Evolutionary conservation across 2,113 vertebrate genomes (phyloP), one percentile per base, ranked within the genome.

Genomic region (Thomomys bottae): DNA sequence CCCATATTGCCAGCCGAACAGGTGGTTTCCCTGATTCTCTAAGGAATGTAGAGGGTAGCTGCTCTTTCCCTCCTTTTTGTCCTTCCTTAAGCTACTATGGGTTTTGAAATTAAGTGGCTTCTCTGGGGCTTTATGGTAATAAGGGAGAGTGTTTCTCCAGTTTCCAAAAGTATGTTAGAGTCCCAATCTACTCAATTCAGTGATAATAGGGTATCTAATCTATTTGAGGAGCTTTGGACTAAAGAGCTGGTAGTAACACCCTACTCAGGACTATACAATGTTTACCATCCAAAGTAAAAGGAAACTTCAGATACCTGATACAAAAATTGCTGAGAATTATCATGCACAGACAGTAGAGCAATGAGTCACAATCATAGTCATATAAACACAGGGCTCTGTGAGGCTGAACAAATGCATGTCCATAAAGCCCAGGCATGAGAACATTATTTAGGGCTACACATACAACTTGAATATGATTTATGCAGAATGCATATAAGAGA

Each of bases 101-200:
- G 14, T 21, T 87, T 87, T 92, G 77, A 93, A n/a, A 57, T 64
- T n/a, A 71, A 79, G 40, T 54, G 23, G 45, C 36, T 63, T 81
- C 54, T 61, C 21, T 45, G 38, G 71, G 30, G 30, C 64, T 78
- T 68, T 24, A 24, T 3, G 15, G 59, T n/a, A 57, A 86, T 28
- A 21, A 85, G 88, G 66, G 76, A 5, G 63, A 42, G 5, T 78
- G 18, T 5, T 42, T 9, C 68, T 73, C 71, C 30, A 54, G 30
- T 78, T 87, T 86, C 42, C 15, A 38, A 80, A 71, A 76, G 12
- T 42, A 6, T 73, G 91, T 89, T 8, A 8, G 26, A 87, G 54
- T 24, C 49, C 89, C n/a, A 72, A 8, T 71, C 38, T 71, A 32
- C 40, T 87, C 36, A 66, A 26, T 70, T 83, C 23, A 32, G 32